Base-by-base conservation (phyloP, 2,113 vertebrate genomes). In the Aptenodytes forsteri region DNA sequence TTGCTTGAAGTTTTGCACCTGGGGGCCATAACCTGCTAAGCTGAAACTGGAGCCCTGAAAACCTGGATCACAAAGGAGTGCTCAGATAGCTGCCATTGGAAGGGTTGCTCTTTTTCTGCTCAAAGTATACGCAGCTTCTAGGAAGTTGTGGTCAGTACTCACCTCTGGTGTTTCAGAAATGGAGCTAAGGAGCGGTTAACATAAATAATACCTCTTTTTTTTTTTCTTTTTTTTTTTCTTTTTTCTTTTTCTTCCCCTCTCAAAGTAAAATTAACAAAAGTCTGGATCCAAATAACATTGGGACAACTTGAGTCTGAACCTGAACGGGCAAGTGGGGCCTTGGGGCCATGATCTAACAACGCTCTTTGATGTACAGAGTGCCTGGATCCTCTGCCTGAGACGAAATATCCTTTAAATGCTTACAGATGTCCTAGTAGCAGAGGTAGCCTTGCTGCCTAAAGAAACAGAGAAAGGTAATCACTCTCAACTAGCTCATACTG, bases 181-280 rank as follows among this genome's bases (percentile, higher is more conserved):
- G 14, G 49, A 59, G 14, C n/a, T 83, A 88, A 70, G 42, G 18
- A 27, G 12, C 11, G 13, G 4, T 86, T 92, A 79, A 49, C 15
- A 32, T 4, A 77, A 72, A 77, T n/a, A 25, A 7, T 22, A 58
- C 7, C 3, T 32, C 16, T 27, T 23, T 2, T 32, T 16, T 23
- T n/a, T 10, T n/a, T 59, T 42, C 42, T 15, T 1, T 42, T 23
- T 36, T 17, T n/a, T 47, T 21, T 5, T 1, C 1, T 2, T 21
- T 38, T 44, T 46, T 19, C 0, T 44, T 23, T 46, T 23, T 32
- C 26, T 90, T 79, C n/a, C 10, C 14, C 30, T 64, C 22, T 83
- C 42, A 64, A 64, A 50, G 8, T 54, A 81, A 59, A n/a, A 44
- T 26, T 56, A 58, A 21, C 25, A 82, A 46, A 85, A 77, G 5